phyloP scores from a whole-genome alignment of 2,888 invertebrate species.

The Yponomeuta plumbellus region DNA sequence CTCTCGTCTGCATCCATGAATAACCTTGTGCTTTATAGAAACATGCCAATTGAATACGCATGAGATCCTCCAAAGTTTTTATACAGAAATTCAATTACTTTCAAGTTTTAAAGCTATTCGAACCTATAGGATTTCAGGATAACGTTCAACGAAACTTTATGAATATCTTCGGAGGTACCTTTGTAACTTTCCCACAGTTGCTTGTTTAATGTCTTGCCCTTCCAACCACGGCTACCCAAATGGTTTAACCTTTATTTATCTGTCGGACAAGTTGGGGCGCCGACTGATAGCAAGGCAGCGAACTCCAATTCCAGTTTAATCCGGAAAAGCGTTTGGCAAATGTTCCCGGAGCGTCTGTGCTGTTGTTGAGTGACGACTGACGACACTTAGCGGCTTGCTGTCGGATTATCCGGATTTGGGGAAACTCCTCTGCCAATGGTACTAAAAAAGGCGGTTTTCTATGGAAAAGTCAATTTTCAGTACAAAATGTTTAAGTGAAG shows the following conservation, averaged over 20 bases:
- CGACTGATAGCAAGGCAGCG: neutral
- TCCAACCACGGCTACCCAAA: neutral
- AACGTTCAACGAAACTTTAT: neutral
- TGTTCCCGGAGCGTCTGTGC: conserved; percentile 38
- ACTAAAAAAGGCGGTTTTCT: too few species aligned
- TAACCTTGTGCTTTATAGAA: neutral
- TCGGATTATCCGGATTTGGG: conserved; percentile 58
- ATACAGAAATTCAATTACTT: neutral
- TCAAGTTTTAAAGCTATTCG: neutral
- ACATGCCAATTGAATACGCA: neutral
- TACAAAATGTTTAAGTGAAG: too few species aligned
- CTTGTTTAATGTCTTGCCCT: neutral
- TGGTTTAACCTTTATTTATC: neutral
- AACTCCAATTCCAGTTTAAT: neutral
- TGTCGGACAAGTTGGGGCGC: neutral
- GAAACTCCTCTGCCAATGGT: conserved; percentile 33
- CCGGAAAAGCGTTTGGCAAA: conserved; percentile 19
- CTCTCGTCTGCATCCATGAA: neutral
- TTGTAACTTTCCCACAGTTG: neutral
- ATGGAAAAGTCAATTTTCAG: too few species aligned
- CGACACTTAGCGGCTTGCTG: conserved; percentile 44
- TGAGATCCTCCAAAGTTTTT: neutral
- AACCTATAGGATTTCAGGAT: neutral
- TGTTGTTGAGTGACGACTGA: conserved; percentile 40
- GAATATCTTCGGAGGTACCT: neutral